These are phyloP conservation scores for Trilocha varians DNA, from an alignment of 2,888 invertebrate genomes.

Conservation along the genomic window DNA sequence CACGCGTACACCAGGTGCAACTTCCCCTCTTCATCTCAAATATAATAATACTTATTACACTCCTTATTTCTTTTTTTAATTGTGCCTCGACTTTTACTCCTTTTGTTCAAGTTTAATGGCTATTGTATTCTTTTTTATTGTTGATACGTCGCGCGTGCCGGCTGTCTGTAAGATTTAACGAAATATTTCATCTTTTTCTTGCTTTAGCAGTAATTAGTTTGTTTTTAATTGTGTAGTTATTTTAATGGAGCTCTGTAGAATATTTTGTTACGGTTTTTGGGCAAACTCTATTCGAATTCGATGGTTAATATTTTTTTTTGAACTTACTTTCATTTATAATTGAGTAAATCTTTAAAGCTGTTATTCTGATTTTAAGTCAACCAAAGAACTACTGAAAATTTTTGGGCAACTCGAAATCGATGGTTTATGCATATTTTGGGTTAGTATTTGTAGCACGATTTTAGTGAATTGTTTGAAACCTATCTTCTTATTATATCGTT, in stretches of 20 bases:
- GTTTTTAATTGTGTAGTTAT: conserved; percentile 4
- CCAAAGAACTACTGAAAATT: too few relatives aligned
- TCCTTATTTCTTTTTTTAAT: conserved; percentile 65
- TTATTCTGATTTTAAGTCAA: too few relatives aligned
- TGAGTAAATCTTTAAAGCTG: too few relatives aligned
- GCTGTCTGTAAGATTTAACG: conserved; percentile 51
- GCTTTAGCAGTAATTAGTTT: conserved; percentile 8
- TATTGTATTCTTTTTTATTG: conserved; percentile 58
- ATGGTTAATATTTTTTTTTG: too few relatives aligned
- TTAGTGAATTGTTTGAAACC: too few relatives aligned
- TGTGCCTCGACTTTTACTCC: conserved; percentile 69
- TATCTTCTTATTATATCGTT: too few relatives aligned
- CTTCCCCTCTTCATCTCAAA: conserved; percentile 39
- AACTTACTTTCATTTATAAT: too few relatives aligned
- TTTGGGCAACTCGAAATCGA: too few relatives aligned
- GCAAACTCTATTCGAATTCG: too few relatives aligned
- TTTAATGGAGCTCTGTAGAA: not conserved
- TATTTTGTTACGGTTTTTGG: not conserved
- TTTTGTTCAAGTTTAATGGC: conserved; percentile 69
- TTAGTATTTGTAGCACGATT: too few relatives aligned
- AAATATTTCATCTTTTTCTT: conserved; percentile 16
- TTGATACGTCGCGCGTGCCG: conserved; percentile 61
- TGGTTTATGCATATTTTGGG: too few relatives aligned
- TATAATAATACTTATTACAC: conserved; percentile 70
- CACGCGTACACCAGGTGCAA: conserved; percentile 56